Conservation (phyloP, 2,888 invertebrate genomes). For the Cylloceria caligata region DNA sequence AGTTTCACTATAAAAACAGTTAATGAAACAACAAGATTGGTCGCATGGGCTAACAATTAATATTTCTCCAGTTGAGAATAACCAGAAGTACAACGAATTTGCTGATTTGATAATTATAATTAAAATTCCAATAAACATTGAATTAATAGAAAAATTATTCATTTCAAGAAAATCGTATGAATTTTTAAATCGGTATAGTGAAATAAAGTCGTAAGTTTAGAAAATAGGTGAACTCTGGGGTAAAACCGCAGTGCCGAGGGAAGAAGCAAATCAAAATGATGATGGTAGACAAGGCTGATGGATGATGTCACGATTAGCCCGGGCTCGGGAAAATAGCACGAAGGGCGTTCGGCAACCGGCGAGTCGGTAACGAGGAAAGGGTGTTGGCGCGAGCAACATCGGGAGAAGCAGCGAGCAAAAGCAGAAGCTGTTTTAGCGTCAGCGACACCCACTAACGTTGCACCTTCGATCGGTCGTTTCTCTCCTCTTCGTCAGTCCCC, state of each 20-base stretch:
- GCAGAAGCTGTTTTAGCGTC: conserved; percentile 39
- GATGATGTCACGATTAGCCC: conserved; percentile 74
- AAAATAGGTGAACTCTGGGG: not conserved
- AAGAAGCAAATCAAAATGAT: conserved; percentile 1
- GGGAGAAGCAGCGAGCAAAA: not conserved
- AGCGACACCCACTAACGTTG: conserved; percentile 76
- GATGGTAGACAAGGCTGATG: conserved; percentile 76
- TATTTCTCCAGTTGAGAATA: no score
- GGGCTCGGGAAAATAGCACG: conserved; percentile 47
- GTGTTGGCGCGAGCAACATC: conserved; percentile 64
- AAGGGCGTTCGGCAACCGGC: conserved; percentile 77
- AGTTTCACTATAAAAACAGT: no score
- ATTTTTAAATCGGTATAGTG: no score
- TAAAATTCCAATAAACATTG: not conserved
- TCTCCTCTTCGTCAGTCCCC: conserved; percentile 28
- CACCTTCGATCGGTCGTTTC: conserved; percentile 43
- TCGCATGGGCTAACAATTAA: no score
- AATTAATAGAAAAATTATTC: not conserved
- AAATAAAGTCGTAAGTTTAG: not conserved
- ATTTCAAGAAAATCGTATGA: no score
- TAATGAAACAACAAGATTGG: not conserved
- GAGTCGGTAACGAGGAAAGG: conserved; percentile 81
- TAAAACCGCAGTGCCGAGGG: no score
- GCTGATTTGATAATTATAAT: not conserved
- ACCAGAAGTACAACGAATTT: no score